Percentiles rank a stretch among this genome's conserved stretches.
phyloP scores from a whole-genome alignment of 1,140 invertebrate genomes.

The Argopecten irradians region DNA sequence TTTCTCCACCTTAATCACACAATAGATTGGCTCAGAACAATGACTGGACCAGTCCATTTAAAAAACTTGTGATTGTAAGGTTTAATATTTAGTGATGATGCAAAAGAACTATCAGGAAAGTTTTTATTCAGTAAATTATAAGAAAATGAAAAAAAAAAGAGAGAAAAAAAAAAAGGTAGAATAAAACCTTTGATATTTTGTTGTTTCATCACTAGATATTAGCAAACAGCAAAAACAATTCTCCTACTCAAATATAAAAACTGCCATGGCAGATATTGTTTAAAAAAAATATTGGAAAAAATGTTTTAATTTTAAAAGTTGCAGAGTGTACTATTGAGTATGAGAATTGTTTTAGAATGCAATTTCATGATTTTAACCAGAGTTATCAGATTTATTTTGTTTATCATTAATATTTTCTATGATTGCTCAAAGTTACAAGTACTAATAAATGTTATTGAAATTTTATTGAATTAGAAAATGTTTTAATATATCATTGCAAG shows the following conservation, averaged over 20 bases:
- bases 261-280: neutral
- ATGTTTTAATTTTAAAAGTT: neutral
- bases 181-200: neutral
- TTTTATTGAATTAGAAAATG: neutral
- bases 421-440: neutral
- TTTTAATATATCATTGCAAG: neutral
- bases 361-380: neutral
- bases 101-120: neutral
- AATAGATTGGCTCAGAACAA: neutral
- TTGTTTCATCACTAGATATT: neutral
- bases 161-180: neutral
- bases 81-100: neutral
- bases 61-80: neutral
- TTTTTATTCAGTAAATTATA: too few species aligned
- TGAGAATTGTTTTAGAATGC: neutral
- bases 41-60: neutral
- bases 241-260: neutral
- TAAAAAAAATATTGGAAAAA: too few species aligned
- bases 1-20: neutral
- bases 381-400: neutral
- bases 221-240: neutral
- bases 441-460: neutral
- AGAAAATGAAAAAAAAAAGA: too few species aligned
- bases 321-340: neutral
- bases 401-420: neutral